These are phyloP conservation scores for Hypercompe scribonia DNA, from an alignment of 2,888 invertebrate species.

Conservation along the genomic window DNA sequence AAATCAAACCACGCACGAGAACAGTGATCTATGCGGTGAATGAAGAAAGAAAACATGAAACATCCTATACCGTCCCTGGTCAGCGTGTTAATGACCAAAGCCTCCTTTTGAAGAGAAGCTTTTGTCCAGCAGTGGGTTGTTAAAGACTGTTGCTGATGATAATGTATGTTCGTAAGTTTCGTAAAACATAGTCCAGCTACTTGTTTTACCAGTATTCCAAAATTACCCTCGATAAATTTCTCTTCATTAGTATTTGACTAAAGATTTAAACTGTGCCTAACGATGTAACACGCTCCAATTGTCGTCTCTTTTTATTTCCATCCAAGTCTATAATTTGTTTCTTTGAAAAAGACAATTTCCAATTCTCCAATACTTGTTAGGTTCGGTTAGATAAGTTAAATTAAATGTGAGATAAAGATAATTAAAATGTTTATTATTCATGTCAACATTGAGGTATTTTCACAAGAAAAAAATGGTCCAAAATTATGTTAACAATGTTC, in stretches of 20 bases:
- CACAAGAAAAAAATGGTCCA: background rate
- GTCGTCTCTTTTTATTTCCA: conserved; percentile 18
- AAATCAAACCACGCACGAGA: too few relatives aligned
- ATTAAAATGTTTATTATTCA: background rate
- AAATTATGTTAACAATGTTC: background rate
- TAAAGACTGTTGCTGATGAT: too few relatives aligned
- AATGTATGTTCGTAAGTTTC: background rate
- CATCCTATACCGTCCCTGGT: too few relatives aligned
- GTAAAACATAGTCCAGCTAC: conserved; percentile 31
- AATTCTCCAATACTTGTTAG: background rate
- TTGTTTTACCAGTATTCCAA: conserved; percentile 25
- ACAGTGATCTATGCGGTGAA: too few relatives aligned
- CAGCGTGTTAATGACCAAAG: too few relatives aligned
- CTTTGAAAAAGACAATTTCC: conserved; percentile 6
- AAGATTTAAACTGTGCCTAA: conserved; percentile 22
- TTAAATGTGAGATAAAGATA: background rate
- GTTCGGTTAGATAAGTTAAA: background rate
- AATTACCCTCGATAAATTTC: conserved; percentile 35
- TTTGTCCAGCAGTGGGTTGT: too few relatives aligned
- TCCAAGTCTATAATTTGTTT: conserved; percentile 19
- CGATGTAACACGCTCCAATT: conserved; percentile 23
- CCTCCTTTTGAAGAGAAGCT: too few relatives aligned
- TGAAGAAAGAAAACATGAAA: too few relatives aligned
- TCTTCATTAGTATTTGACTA: conserved; percentile 21
- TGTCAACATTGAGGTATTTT: background rate